A percentile compares a stretch with the other conserved stretches of the same genome.
These are phyloP conservation scores for Ditylenchus weischeri DNA, from an alignment of 2,888 invertebrate species.

Conservation along the genomic window DNA sequence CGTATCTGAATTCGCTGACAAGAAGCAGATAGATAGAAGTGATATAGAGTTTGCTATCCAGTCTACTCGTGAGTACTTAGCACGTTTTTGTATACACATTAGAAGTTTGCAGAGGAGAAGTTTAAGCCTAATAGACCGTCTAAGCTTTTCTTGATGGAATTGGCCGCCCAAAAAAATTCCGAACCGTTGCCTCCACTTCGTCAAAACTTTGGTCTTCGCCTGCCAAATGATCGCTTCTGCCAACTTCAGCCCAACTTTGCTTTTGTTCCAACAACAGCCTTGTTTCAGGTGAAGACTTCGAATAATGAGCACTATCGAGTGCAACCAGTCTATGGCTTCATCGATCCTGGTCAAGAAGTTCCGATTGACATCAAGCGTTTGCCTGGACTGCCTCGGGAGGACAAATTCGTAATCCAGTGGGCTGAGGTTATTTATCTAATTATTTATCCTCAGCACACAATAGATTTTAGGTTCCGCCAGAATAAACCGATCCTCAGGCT, in stretches of 20 bases:
- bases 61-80: slow-evolving; percentile 61
- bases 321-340: slow-evolving; percentile 29
- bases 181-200: slow-evolving; percentile 76
- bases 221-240: slow-evolving; percentile 88
- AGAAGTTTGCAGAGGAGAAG: slow-evolving; percentile 18
- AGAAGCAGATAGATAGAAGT: slow-evolving; percentile 84
- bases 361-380: slow-evolving; percentile 27
- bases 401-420: slow-evolving; percentile 37
- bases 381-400: slow-evolving; percentile 33
- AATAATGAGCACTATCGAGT: slow-evolving; percentile 27
- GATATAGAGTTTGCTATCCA: slow-evolving; percentile 87
- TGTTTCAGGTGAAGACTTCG: slow-evolving; percentile 24
- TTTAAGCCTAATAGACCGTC: slow-evolving; percentile 14
- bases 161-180: slow-evolving; percentile 82
- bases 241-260: slow-evolving; percentile 62
- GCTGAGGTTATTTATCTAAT: slow-evolving; percentile 19
- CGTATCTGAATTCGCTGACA: slow-evolving; percentile 65
- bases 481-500: slow-evolving; percentile 37
- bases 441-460: too few species aligned
- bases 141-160: slow-evolving; percentile 71
- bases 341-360: slow-evolving; percentile 16
- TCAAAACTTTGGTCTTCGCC: slow-evolving; percentile 82
- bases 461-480: slow-evolving; percentile 25
- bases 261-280: slow-evolving; percentile 14
- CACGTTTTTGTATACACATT: neutral